Base-by-base conservation (phyloP, 2,113 vertebrate species). In the Panthera tigris region DNA sequence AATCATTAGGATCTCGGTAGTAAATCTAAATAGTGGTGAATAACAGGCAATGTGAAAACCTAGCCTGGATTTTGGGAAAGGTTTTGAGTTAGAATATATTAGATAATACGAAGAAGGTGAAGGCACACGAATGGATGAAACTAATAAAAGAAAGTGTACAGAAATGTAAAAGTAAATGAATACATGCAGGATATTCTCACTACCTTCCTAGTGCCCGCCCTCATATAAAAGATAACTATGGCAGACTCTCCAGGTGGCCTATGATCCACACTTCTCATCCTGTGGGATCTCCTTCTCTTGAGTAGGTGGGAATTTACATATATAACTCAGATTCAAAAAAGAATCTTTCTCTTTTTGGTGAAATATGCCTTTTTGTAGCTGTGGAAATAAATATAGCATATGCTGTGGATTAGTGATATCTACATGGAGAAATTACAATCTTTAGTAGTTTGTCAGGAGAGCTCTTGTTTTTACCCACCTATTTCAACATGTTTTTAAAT, bases 221-320 rank as follows among this genome's bases (percentile, higher is more conserved):
- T 63, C 31, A 1, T 1, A 1, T 14, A 4, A 36, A 69, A n/a
- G 1, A 16, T 18, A 63, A 1, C 33, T 27, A 3, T 18, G 31
- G 7, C 23, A 7, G 27, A 36, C 6, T 13, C 0, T 5, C 1
- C 48, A 2, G 13, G 25, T 36, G 18, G 18, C 5, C 76, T 33
- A 11, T 45, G 39, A 57, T 14, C 55, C 16, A 31, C 8, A 19
- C 1, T 13, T 45, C 15, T 0, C 0, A 8, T 57, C 1, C 4
- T 86, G 18, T 57, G 5, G 52, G 13, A 63, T 23, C 1, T 1
- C 2, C 6, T 29, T 6, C 50, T 16, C 18, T 52, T n/a, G 25
- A 45, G 13, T 39, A 3, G 33, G 9, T 3, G 39, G 9, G 14
- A 7, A 50, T 4, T n/a, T 96, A 16, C 88, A 29, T 91, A 29